Percentiles rank a stretch among this genome's conserved stretches.
Conservation (phyloP, 1,140 invertebrate species). For the Chironomus tepperi region DNA sequence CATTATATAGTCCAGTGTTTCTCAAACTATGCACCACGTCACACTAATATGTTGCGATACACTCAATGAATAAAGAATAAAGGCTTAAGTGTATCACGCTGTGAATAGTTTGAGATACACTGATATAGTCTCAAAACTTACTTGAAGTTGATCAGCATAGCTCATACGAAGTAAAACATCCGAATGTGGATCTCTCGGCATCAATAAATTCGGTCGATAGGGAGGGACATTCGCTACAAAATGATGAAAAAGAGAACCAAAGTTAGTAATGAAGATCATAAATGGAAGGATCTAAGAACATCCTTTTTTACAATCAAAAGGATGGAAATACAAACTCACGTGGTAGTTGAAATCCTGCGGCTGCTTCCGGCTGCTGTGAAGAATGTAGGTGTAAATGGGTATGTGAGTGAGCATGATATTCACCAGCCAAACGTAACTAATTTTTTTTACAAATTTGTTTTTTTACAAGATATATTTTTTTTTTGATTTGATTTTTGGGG, state of each 20-base stretch:
- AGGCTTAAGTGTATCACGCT: no score
- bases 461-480: slow-evolving; percentile 26
- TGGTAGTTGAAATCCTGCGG: slow-evolving; percentile 47
- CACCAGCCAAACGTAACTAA: slow-evolving; percentile 43
- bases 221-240: slow-evolving; percentile 39
- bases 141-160: slow-evolving; percentile 41
- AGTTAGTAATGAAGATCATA: background rate
- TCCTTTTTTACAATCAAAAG: background rate
- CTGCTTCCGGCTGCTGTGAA: slow-evolving; percentile 63
- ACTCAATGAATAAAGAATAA: no score
- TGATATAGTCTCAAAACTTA: slow-evolving; percentile 25
- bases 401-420: slow-evolving; percentile 69
- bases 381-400: slow-evolving; percentile 83
- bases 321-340: slow-evolving; percentile 40
- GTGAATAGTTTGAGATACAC: no score
- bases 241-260: background rate
- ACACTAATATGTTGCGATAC: no score
- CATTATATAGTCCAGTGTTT: no score
- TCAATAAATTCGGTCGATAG: slow-evolving; percentile 42
- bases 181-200: slow-evolving; percentile 40
- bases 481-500: background rate
- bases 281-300: background rate
- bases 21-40: no score
- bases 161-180: slow-evolving; percentile 40
- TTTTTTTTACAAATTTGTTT: slow-evolving; percentile 25